phyloP scores from a whole-genome alignment of 2,888 invertebrate genomes.

The Molorchus minor region DNA sequence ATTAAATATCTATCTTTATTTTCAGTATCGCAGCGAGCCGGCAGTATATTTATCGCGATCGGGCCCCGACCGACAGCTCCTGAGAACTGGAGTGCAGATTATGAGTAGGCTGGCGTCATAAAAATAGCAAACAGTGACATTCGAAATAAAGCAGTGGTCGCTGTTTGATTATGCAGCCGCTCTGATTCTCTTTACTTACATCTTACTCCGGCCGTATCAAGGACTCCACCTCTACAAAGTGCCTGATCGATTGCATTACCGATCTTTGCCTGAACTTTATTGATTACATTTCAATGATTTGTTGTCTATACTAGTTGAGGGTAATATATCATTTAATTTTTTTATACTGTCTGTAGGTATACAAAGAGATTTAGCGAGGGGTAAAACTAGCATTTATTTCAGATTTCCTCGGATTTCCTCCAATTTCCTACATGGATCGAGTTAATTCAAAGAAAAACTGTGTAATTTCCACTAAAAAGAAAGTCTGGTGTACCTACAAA shows the following conservation, averaged over 20 bases:
- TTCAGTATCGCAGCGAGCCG: conserved; percentile 48
- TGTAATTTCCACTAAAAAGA: too few relatives aligned
- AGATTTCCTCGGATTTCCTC: too few relatives aligned
- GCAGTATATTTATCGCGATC: conserved; percentile 52
- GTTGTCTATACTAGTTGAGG: conserved; percentile 1
- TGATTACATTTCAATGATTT: conserved; percentile 29
- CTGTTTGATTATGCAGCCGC: conserved; percentile 52
- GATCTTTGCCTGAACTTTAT: conserved; percentile 34
- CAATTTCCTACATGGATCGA: too few relatives aligned
- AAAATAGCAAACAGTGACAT: conserved; percentile 56
- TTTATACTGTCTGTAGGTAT: neutral
- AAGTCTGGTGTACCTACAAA: too few relatives aligned
- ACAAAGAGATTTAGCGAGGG: too few relatives aligned
- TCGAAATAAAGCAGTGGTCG: conserved; percentile 55
- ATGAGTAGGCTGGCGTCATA: conserved; percentile 55
- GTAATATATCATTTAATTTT: neutral
- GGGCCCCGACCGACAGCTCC: conserved; percentile 51
- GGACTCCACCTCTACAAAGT: conserved; percentile 17
- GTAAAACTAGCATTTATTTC: too few relatives aligned
- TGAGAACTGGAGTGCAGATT: conserved; percentile 57
- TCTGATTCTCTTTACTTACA: conserved; percentile 51
- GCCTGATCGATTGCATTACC: conserved; percentile 36
- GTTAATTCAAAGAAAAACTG: too few relatives aligned
- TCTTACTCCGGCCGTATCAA: conserved; percentile 48
- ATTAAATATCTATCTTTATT: conserved; percentile 56